Conservation (phyloP, 2,113 vertebrate genomes). For the Haliaeetus leucogaster region DNA sequence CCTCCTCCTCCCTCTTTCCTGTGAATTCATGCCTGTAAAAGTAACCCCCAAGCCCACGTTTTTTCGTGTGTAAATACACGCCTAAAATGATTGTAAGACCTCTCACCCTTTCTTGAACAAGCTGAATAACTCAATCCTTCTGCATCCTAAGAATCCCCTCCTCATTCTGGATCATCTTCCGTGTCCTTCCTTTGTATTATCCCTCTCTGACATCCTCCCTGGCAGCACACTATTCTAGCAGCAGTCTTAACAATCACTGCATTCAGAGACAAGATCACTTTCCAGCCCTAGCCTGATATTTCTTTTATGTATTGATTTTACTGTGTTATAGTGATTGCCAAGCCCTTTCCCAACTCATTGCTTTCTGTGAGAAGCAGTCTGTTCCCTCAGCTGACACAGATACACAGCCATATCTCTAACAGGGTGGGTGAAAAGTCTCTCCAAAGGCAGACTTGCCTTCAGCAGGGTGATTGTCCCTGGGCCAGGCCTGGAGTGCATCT, state of each 20-base stretch:
- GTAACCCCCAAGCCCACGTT: neutral
- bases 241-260: neutral
- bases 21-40: neutral
- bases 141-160: neutral
- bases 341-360: neutral
- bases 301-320: neutral
- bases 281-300: neutral
- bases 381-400: neutral
- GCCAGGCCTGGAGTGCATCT: neutral
- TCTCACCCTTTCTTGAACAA: neutral
- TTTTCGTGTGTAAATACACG: neutral
- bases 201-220: neutral
- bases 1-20: neutral
- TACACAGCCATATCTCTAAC: neutral
- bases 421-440: neutral
- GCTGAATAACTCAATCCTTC: neutral
- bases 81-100: neutral
- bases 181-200: neutral
- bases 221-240: neutral
- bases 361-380: neutral
- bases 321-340: neutral
- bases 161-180: neutral
- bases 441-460: neutral
- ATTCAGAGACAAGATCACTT: neutral
- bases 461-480: neutral